These are phyloP conservation scores for Serilophus lunatus DNA, from an alignment of 2,113 vertebrate species.

Conservation along the genomic window DNA sequence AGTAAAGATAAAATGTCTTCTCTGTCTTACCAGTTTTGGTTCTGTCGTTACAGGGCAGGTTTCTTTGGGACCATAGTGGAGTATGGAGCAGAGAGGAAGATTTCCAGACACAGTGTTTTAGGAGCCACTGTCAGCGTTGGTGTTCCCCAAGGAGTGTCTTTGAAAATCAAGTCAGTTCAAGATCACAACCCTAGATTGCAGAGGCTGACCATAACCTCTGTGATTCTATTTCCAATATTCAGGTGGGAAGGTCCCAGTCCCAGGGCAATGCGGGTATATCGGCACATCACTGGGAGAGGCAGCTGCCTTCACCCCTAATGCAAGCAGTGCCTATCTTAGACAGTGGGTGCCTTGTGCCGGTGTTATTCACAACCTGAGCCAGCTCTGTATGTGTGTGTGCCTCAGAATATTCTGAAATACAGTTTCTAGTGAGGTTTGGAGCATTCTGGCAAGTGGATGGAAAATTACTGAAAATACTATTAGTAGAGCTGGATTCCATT, in stretches of 20 bases:
- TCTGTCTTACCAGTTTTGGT: not conserved
- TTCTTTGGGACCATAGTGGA: conserved; percentile 96
- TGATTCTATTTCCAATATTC: not conserved
- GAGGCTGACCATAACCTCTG: not conserved
- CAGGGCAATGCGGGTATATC: not conserved
- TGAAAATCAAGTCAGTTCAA: conserved; percentile 93
- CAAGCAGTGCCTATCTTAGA: not conserved
- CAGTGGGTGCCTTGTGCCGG: not conserved
- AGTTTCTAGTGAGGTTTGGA: not conserved
- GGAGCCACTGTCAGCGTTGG: conserved; percentile 93
- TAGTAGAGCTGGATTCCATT: not conserved
- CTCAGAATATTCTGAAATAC: not conserved
- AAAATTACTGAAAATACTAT: not conserved
- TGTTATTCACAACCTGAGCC: not conserved
- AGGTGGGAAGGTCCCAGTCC: not conserved
- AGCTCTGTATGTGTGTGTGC: not conserved
- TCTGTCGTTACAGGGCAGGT: conserved; percentile 79
- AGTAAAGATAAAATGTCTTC: not conserved
- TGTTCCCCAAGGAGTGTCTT: conserved; percentile 92
- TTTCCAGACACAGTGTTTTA: conserved; percentile 93
- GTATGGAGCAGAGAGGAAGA: conserved; percentile 95
- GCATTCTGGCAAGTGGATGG: not conserved
- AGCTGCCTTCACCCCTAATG: not conserved
- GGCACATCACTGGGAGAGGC: not conserved
- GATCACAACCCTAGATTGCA: not conserved